Base-by-base conservation (phyloP, 1,140 invertebrate species). In the Heliconius hermathena region DNA sequence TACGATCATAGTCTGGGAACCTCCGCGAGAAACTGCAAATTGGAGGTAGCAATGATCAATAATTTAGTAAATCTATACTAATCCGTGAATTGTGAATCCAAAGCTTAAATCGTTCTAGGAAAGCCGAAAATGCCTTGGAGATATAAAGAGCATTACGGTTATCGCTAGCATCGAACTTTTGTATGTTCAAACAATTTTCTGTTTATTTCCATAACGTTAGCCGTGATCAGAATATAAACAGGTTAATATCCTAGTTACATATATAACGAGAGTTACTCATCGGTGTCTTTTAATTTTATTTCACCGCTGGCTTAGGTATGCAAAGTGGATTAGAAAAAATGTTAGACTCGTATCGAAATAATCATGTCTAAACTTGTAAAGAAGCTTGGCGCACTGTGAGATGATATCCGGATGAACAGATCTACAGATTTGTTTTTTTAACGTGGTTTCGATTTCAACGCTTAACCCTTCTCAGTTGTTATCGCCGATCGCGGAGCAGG, bases 281-380 rank as follows among this genome's bases (percentile, higher is more conserved):
- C 87, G 83, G 70, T 83, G 79, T 80, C 79, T 70, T 83, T 79
- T 76, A 81, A 81, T 79, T 82, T 87, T 88, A 87, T 89, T 90
- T 90, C 75, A 86, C 81, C 80, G 82, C 82, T 85, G 84, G 77
- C 81, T 73, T 78, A 80, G 78, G 80, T 91, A 91, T 92, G 91
- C 90, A 91, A 91, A 94, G 84, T 88, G 82, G 89, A 84, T 88
- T 87, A 83, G 77, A 74, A 82, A 76, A 86, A 88, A 90, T 88
- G 86, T 74, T 82, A 84, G 85, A 88, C 88, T 87, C 83, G 77
- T 80, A 87, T 89, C 85, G 76, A 83, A 84, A 81, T 85, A 88
- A 88, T 93, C 91, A 90, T 90, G 91, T 94, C 83, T 84, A 86
- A 91, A 93, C 92, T 88, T 92, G 93, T 91, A 78, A 84, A 79